Conservation (phyloP, 2,113 vertebrate genomes). For the Charina bottae region DNA sequence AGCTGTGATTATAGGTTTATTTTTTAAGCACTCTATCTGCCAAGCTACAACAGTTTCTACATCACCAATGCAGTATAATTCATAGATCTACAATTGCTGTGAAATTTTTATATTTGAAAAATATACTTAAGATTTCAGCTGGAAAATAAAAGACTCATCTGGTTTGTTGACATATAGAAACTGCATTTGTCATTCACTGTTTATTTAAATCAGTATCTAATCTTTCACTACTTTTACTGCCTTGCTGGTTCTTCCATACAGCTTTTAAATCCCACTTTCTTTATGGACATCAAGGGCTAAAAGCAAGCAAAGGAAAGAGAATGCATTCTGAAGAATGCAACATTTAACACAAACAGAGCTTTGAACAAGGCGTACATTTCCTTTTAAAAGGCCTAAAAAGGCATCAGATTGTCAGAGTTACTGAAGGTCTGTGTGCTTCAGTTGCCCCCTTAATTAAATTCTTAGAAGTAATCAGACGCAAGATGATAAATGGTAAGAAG, state of each 20-base stretch:
- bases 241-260: conserved; percentile 22
- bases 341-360: conserved; percentile 42
- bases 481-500: conserved; percentile 67
- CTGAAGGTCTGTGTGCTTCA: conserved; percentile 58
- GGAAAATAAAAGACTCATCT: conserved; percentile 38
- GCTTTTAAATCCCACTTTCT: conserved; percentile 36
- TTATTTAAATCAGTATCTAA: conserved; percentile 33
- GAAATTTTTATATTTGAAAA: conserved; percentile 1
- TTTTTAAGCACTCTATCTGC: not conserved
- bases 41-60: not conserved
- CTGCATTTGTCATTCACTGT: conserved; percentile 35
- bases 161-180: conserved; percentile 29
- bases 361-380: conserved; percentile 28
- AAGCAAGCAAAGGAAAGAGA: conserved; percentile 29
- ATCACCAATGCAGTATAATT: not conserved
- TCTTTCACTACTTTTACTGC: conserved; percentile 22
- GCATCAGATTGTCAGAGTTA: conserved; percentile 49
- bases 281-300: not conserved
- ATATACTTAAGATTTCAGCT: conserved; percentile 33
- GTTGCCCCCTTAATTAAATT: conserved; percentile 72
- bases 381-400: conserved; percentile 57
- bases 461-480: conserved; percentile 70
- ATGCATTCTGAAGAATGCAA: not conserved
- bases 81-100: conserved; percentile 4
- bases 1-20: not conserved